These are phyloP conservation scores for Aplocera efformata DNA, from an alignment of 2,888 invertebrate species.

Conservation along the genomic window DNA sequence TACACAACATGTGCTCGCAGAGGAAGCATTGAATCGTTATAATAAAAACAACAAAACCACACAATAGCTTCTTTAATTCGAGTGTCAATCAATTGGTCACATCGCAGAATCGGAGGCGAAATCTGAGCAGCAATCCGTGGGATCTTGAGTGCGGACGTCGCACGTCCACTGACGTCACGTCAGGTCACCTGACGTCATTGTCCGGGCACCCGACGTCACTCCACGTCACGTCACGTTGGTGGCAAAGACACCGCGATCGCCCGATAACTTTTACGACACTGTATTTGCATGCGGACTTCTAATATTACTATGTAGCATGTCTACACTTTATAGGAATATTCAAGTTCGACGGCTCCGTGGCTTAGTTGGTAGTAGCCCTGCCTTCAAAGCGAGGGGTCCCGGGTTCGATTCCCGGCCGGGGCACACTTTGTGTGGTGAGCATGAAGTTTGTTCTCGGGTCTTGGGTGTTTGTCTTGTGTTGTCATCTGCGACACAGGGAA, in stretches of 20 bases:
- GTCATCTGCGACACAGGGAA: too few relatives aligned
- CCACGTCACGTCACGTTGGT: conserved; percentile 30
- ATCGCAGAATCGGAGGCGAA: conserved; percentile 54
- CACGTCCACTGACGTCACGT: conserved; percentile 38
- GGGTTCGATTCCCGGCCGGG: too few relatives aligned
- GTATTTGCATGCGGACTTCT: conserved; percentile 22
- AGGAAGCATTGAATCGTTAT: conserved; percentile 7
- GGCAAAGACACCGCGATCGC: conserved; percentile 44
- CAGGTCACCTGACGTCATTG: conserved; percentile 25
- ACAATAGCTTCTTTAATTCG: conserved; percentile 40
- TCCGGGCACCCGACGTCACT: conserved; percentile 25
- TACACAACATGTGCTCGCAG: conserved; percentile 22
- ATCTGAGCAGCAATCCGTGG: conserved; percentile 68
- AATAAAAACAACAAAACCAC: conserved; percentile 22
- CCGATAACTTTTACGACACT: conserved; percentile 47
- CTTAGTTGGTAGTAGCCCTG: too few relatives aligned
- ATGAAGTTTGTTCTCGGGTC: too few relatives aligned
- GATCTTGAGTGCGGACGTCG: conserved; percentile 34
- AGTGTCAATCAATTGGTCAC: conserved; percentile 52
- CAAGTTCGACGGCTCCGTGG: too few relatives aligned
- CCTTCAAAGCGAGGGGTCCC: too few relatives aligned
- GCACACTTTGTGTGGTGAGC: too few relatives aligned
- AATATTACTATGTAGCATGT: conserved; percentile 2
- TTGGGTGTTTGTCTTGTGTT: too few relatives aligned
- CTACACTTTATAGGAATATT: too few relatives aligned